Conservation (phyloP, 2,888 invertebrate species). For the Lumbricus terrestris region DNA sequence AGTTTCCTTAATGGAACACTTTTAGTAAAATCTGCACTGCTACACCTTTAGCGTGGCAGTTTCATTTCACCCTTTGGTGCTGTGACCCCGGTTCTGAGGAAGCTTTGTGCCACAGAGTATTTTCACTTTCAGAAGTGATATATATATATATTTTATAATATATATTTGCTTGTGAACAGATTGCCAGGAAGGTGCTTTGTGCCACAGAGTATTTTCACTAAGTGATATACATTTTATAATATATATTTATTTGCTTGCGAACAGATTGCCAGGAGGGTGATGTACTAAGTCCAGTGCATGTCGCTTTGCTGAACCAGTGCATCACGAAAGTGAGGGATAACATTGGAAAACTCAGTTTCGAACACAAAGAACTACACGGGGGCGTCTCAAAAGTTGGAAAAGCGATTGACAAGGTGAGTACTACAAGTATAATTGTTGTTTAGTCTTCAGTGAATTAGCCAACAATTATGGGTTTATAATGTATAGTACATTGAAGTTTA, state of each 20-base stretch:
- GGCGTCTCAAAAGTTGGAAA: slow-evolving; percentile 89
- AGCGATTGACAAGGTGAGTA: slow-evolving; percentile 77
- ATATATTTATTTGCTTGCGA: background rate
- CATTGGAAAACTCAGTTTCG: slow-evolving; percentile 66
- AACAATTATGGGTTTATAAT: background rate
- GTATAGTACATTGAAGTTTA: background rate
- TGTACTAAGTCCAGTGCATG: slow-evolving; percentile 63
- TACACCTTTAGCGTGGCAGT: too few relatives aligned
- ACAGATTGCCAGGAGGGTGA: background rate
- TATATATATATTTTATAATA: too few relatives aligned
- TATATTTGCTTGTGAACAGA: slow-evolving; percentile 3
- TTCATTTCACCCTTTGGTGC: too few relatives aligned
- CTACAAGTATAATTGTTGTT: slow-evolving; percentile 17
- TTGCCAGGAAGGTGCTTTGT: background rate
- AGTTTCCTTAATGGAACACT: too few relatives aligned
- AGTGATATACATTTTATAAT: too few relatives aligned
- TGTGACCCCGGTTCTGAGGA: too few relatives aligned
- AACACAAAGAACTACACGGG: slow-evolving; percentile 78
- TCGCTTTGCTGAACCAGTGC: slow-evolving; percentile 70
- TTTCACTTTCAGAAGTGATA: too few relatives aligned
- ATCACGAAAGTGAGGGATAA: slow-evolving; percentile 79
- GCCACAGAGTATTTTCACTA: too few relatives aligned
- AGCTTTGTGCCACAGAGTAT: too few relatives aligned
- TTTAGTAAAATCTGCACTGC: too few relatives aligned
- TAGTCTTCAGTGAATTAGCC: background rate